Base-by-base conservation (phyloP, 1,140 invertebrate genomes). In the Augochlora pura region DNA sequence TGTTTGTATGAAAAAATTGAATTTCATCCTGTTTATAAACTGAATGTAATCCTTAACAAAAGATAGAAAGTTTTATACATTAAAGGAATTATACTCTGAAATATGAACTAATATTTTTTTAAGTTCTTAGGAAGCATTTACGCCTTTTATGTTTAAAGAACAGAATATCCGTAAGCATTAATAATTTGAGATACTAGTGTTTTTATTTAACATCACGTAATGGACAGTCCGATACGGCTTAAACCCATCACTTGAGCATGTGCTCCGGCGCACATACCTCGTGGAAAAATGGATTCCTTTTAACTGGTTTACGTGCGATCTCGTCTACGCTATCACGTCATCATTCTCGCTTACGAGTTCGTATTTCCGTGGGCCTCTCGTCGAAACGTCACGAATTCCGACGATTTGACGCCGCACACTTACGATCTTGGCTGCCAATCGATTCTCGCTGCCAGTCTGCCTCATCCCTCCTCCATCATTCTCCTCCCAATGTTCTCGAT, bases 231-330 rank as follows among this genome's bases (percentile, higher is more conserved):
- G 42, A 12, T 9, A 14, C 21, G 4, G n/a, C 16, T 77, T 21
- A 18, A 63, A 77, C 27, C 76, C 54, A 42, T 77, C 46, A 32
- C 76, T n/a, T 77, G 42, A 14, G 32, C 42, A 62, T 71, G 76
- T 42, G 46, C 68, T 62, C 46, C 14, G 42, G 52, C 38, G 76
- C 76, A 62, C 76, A 83, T 80, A 73, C 67, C 81, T 80, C 72
- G 54, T 52, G 63, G 77, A 83, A 80, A 83, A 80, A 80, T 80
- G 77, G 77, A 80, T 83, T 80, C 78, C 67, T 80, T 75, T 80
- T 80, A 83, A 83, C 81, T 83, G 77, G 78, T 83, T 83, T 83
- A 83, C 81, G 81, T 75, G 73, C 66, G 68, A 75, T 73, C 71
- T 80, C 66, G 77, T 62, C 66, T 65, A 52, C n/a, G 73, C 39